Percentiles rank a stretch among this genome's conserved stretches.
These are phyloP conservation scores for Leptopilina clavipes DNA, from an alignment of 1,140 invertebrate species.

Conservation along the genomic window DNA sequence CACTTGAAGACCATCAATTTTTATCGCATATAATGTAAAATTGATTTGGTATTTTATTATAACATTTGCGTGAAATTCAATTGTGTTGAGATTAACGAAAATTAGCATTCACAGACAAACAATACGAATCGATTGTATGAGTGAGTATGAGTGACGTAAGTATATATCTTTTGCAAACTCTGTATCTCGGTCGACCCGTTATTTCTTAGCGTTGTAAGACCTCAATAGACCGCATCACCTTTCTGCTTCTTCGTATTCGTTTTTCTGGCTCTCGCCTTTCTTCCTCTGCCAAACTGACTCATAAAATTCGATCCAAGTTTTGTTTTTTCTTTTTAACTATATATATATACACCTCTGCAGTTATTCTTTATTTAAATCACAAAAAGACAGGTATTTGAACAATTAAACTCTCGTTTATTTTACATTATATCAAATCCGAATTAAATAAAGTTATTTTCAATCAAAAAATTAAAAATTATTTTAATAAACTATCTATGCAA, in stretches of 20 bases:
- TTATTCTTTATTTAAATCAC: no score
- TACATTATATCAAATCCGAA: no score
- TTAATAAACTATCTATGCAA: no score
- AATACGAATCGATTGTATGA: background rate
- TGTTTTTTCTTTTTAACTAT: background rate
- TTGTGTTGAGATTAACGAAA: background rate
- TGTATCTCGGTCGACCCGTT: constrained; percentile 11
- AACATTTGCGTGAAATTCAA: background rate
- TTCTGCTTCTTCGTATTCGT: constrained; percentile 1
- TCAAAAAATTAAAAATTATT: no score
- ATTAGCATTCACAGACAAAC: background rate
- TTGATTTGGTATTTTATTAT: background rate
- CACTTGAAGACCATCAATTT: no score
- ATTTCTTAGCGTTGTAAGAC: constrained; percentile 14
- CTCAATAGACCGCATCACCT: constrained; percentile 20
- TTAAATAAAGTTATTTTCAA: no score
- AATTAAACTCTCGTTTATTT: no score
- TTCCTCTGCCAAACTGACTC: background rate
- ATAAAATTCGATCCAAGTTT: background rate
- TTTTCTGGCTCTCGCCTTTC: background rate
- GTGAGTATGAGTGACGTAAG: background rate
- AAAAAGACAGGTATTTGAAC: no score
- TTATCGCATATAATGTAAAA: no score
- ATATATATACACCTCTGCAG: no score
- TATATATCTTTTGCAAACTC: constrained; percentile 7